These are phyloP conservation scores for Aphaenogaster rudis DNA, from an alignment of 1,140 invertebrate species.

Conservation along the genomic window DNA sequence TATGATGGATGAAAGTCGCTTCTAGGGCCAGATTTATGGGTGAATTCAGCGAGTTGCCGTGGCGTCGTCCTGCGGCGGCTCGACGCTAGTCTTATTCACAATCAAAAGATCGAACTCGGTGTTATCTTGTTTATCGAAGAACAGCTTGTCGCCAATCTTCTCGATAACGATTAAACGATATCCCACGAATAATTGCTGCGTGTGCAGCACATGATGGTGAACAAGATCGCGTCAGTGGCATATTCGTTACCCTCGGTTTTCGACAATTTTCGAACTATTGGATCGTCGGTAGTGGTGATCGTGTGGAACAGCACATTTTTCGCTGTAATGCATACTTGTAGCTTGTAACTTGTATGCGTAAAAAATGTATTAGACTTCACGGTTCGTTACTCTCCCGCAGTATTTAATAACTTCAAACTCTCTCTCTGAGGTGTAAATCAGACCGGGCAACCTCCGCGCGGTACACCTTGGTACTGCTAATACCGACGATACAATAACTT, in stretches of 20 bases:
- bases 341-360: no score
- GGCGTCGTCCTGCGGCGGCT: conserved; percentile 97
- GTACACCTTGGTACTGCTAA: no score
- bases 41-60: conserved; percentile 96
- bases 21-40: conserved; percentile 98
- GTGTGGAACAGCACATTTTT: conserved; percentile 92
- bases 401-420: no score
- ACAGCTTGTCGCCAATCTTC: conserved; percentile 98
- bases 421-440: no score
- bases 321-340: no score
- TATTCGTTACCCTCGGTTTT: conserved; percentile 99
- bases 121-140: conserved; percentile 99
- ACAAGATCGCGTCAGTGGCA: conserved; percentile 98
- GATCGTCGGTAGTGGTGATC: conserved; percentile 99
- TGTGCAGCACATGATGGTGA: conserved; percentile 99
- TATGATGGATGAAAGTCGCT: conserved; percentile 99
- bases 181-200: conserved; percentile 99
- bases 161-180: conserved; percentile 94
- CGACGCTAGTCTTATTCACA: conserved; percentile 99
- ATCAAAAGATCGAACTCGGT: conserved; percentile 99
- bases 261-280: conserved; percentile 97
- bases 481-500: no score
- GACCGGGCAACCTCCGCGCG: no score
- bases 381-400: no score
- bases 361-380: no score